These are phyloP conservation scores for Hoplostethus atlanticus DNA, from an alignment of 2,797 vertebrate genomes.

Conservation along the genomic window DNA sequence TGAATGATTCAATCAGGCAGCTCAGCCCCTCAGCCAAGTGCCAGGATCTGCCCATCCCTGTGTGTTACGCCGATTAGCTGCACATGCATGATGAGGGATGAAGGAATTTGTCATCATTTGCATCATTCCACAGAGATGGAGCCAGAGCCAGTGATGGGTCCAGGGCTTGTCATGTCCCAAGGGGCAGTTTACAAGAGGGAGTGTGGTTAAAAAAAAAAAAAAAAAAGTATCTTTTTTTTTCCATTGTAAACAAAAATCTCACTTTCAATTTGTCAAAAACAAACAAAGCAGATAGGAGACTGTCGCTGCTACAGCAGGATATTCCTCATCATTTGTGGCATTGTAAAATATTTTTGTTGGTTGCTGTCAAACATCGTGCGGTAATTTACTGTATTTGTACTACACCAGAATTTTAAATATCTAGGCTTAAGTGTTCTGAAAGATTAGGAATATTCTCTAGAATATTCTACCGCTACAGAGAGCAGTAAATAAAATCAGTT, in stretches of 20 bases:
- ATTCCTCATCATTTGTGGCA: background rate
- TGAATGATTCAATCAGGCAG: slow-evolving; percentile 91
- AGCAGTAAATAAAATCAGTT: background rate
- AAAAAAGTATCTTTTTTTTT: slow-evolving; percentile 74
- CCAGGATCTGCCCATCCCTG: slow-evolving; percentile 85
- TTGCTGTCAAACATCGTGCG: slow-evolving; percentile 3
- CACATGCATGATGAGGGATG: slow-evolving; percentile 88
- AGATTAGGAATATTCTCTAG: background rate
- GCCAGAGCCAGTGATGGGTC: slow-evolving; percentile 85
- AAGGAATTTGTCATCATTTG: slow-evolving; percentile 94
- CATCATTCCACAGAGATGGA: slow-evolving; percentile 89
- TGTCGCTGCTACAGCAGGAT: slow-evolving; percentile 38
- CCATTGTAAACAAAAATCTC: slow-evolving; percentile 87
- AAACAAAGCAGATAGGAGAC: slow-evolving; percentile 70
- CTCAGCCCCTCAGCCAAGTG: slow-evolving; percentile 89
- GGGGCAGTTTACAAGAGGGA: slow-evolving; percentile 87
- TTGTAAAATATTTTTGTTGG: background rate
- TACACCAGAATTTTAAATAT: background rate
- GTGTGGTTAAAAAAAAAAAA: slow-evolving; percentile 87
- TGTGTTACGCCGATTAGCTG: slow-evolving; percentile 92
- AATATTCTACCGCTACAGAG: too few species aligned
- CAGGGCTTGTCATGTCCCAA: slow-evolving; percentile 87
- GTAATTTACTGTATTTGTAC: background rate
- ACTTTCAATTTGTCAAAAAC: slow-evolving; percentile 82
- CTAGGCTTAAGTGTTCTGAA: too few species aligned